These are phyloP conservation scores for Teinopalpus imperialis DNA, from an alignment of 2,888 invertebrate genomes.

Conservation along the genomic window DNA sequence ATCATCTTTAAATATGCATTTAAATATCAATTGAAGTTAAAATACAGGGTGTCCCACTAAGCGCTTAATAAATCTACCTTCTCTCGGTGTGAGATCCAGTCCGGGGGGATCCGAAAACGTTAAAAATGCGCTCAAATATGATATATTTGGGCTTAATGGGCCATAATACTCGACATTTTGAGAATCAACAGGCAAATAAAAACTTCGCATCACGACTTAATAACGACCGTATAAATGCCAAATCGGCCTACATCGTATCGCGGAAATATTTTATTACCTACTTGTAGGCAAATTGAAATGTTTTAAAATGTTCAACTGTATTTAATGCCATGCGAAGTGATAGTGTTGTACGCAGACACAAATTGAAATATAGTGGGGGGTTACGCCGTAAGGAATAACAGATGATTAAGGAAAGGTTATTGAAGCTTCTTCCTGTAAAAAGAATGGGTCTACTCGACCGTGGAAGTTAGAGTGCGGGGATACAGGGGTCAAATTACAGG, in stretches of 20 bases:
- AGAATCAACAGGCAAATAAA: constrained; percentile 72
- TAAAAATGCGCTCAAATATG: constrained; percentile 42
- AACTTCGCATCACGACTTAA: constrained; percentile 33
- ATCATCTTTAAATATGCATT: too few species aligned
- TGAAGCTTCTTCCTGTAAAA: too few species aligned
- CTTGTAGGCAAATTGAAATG: constrained; percentile 21
- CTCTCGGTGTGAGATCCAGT: constrained; percentile 32
- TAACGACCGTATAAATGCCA: constrained; percentile 25
- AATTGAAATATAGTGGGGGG: too few species aligned
- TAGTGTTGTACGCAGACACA: neutral
- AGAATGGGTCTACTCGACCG: too few species aligned
- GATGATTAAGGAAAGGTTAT: too few species aligned
- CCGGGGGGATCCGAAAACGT: constrained; percentile 43
- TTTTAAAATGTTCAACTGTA: constrained; percentile 8
- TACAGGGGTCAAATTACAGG: too few species aligned
- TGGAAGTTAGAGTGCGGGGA: too few species aligned
- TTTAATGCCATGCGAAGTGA: constrained; percentile 9
- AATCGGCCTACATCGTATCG: constrained; percentile 20
- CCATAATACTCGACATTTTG: constrained; percentile 46
- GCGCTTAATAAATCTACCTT: constrained; percentile 1
- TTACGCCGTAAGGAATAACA: too few species aligned
- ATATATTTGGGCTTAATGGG: constrained; percentile 41
- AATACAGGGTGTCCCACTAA: neutral
- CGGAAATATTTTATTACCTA: constrained; percentile 21
- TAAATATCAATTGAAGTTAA: too few species aligned